phyloP scores from a whole-genome alignment of 2,113 vertebrate species.

The Thinocorus orbignyianus region DNA sequence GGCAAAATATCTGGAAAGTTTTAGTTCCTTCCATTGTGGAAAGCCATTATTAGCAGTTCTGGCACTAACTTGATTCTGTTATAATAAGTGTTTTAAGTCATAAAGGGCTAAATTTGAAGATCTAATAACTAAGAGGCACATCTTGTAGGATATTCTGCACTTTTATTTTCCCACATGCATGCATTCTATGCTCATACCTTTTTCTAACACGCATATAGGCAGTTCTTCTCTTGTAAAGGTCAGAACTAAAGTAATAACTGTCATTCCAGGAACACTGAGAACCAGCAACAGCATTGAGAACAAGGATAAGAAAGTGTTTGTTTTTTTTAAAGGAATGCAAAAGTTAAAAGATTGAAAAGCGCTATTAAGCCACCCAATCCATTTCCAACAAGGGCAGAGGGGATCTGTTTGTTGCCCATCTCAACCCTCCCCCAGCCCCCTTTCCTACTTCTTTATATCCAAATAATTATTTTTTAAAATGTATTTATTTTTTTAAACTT shows the following conservation, averaged over 20 bases:
- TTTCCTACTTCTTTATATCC: background rate
- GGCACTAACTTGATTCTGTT: background rate
- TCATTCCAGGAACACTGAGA: background rate
- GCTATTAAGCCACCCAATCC: background rate
- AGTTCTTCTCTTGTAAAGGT: background rate
- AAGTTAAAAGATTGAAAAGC: background rate
- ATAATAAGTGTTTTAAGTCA: background rate
- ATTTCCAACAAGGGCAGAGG: background rate
- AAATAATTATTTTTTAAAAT: background rate
- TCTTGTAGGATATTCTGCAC: background rate
- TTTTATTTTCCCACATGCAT: background rate
- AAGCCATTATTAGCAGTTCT: background rate
- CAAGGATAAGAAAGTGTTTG: background rate
- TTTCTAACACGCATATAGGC: background rate
- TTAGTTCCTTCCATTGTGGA: background rate
- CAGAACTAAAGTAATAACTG: background rate
- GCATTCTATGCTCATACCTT: background rate
- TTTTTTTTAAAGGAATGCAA: background rate
- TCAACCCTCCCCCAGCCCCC: background rate
- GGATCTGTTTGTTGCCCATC: background rate
- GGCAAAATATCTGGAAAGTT: background rate
- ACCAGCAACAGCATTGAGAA: background rate
- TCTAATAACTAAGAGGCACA: background rate
- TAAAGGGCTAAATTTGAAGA: background rate
- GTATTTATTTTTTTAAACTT: background rate